A percentile compares a stretch with the other conserved stretches of the same genome.
These are phyloP conservation scores for Oxystoma pomonae DNA, from an alignment of 2,888 invertebrate genomes.

Conservation along the genomic window DNA sequence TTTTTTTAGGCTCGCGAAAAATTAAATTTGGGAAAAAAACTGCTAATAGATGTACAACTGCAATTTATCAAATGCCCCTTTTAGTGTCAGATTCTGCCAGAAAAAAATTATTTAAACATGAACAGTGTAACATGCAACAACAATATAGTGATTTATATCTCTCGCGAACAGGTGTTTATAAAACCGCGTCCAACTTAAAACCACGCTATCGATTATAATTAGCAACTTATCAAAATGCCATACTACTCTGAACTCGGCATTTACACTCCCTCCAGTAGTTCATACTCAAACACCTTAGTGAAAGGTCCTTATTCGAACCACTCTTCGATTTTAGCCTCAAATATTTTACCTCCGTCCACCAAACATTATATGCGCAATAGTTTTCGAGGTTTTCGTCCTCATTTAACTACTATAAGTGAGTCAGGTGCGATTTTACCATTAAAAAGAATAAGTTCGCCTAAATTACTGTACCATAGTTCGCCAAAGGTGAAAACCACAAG, in stretches of 20 bases:
- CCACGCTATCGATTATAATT: background rate
- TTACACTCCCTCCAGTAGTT: slow-evolving; percentile 57
- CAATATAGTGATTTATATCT: background rate
- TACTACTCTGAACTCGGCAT: slow-evolving; percentile 57
- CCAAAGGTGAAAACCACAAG: slow-evolving; percentile 52
- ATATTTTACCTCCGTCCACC: slow-evolving; percentile 33
- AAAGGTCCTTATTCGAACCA: slow-evolving; percentile 54
- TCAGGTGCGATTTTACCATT: slow-evolving; percentile 48
- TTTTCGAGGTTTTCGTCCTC: slow-evolving; percentile 62
- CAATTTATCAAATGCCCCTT: background rate
- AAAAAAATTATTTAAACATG: background rate
- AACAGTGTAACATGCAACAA: background rate
- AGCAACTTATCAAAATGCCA: slow-evolving; percentile 55
- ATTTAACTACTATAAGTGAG: slow-evolving; percentile 70
- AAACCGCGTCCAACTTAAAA: background rate
- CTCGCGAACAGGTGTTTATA: slow-evolving; percentile 17
- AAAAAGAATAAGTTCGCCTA: slow-evolving; percentile 52
- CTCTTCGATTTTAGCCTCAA: slow-evolving; percentile 43
- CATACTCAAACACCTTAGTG: slow-evolving; percentile 53
- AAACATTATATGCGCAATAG: slow-evolving; percentile 35
- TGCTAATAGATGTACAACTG: background rate
- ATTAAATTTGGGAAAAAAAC: background rate
- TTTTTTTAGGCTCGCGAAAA: background rate
- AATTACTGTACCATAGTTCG: slow-evolving; percentile 49
- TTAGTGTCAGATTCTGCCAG: background rate